Evolutionary conservation across 2,113 vertebrate species (phyloP).

Genomic region (Anthoscopus minutus): DNA sequence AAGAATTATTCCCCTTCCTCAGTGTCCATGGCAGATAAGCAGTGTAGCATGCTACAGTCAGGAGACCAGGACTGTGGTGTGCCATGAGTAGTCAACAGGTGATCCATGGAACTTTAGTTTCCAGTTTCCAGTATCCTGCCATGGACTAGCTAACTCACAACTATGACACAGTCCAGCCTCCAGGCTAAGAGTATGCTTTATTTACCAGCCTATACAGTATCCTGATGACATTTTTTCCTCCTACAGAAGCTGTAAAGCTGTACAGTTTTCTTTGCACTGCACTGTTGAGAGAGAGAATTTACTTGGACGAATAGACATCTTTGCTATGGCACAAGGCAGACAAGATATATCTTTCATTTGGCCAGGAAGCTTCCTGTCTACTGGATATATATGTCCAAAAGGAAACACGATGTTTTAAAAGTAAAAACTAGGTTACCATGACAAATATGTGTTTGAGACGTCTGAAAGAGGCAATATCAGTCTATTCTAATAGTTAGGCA

Average conservation of each 20-base stretch:
- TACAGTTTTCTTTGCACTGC: background rate
- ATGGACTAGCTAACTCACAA: background rate
- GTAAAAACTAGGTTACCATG: background rate
- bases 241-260: background rate
- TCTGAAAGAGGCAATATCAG: background rate
- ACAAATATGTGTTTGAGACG: background rate
- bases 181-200: background rate
- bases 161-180: background rate
- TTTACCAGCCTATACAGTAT: background rate
- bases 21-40: background rate
- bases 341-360: background rate
- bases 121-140: background rate
- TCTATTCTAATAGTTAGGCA: background rate
- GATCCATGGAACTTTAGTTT: background rate
- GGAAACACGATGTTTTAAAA: background rate
- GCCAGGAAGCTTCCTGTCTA: background rate
- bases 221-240: background rate
- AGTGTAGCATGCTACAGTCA: background rate
- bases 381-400: background rate
- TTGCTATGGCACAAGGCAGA: background rate
- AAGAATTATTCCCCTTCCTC: background rate
- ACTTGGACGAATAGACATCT: background rate
- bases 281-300: background rate
- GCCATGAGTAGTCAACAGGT: background rate
- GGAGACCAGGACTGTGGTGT: background rate